Evolutionary conservation across 1,140 invertebrate genomes (phyloP).

Genomic region (Ganaspis sp.): DNA sequence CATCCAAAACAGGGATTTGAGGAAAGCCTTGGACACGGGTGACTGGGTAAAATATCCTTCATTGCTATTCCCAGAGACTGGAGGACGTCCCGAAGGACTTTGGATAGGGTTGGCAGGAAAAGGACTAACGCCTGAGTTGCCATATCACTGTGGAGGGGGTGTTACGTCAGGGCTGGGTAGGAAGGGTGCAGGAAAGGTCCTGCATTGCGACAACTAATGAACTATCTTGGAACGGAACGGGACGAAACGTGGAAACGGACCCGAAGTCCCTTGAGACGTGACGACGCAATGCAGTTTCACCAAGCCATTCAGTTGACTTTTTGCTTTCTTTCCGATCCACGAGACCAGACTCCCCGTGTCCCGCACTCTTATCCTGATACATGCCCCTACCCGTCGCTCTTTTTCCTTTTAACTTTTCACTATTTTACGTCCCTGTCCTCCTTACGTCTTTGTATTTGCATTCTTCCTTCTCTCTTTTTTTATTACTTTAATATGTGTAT

Average conservation of each 20-base stretch:
- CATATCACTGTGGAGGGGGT: slow-evolving; percentile 37
- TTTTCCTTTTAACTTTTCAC: slow-evolving; percentile 36
- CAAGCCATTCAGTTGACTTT: slow-evolving; percentile 57
- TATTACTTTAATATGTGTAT: too few relatives aligned
- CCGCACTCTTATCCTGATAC: slow-evolving; percentile 43
- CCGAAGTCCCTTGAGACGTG: slow-evolving; percentile 73
- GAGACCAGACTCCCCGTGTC: slow-evolving; percentile 32
- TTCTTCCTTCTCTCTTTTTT: too few relatives aligned
- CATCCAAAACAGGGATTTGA: slow-evolving; percentile 74
- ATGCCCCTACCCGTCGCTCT: slow-evolving; percentile 33
- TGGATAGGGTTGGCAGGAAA: slow-evolving; percentile 49
- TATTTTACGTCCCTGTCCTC: background rate
- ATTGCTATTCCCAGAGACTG: slow-evolving; percentile 65
- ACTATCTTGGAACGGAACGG: slow-evolving; percentile 72
- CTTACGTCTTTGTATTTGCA: too few relatives aligned
- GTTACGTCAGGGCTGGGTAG: slow-evolving; percentile 5
- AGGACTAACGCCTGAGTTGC: slow-evolving; percentile 46
- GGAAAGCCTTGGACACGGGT: slow-evolving; percentile 64
- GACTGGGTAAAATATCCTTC: slow-evolving; percentile 72
- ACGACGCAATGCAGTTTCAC: slow-evolving; percentile 75
- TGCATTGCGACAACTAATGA: slow-evolving; percentile 77
- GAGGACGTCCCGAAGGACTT: slow-evolving; percentile 52
- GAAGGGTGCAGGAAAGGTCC: slow-evolving; percentile 59
- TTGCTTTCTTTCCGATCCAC: slow-evolving; percentile 53
- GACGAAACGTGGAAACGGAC: slow-evolving; percentile 52